These are phyloP conservation scores for Diplolepis rosae DNA, from an alignment of 2,888 invertebrate species.

Conservation along the genomic window DNA sequence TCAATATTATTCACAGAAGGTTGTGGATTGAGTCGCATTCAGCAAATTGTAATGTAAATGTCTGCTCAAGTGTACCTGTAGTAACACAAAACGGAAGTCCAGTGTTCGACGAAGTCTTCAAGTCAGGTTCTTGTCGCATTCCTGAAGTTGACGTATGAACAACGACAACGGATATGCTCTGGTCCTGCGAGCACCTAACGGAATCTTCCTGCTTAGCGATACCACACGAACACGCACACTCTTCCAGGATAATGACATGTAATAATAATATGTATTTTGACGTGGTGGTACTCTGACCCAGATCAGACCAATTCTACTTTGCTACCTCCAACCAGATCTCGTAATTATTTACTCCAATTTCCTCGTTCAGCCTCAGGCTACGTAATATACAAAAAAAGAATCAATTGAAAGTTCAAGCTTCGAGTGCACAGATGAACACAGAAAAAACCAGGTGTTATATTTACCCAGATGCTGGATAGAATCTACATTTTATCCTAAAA, in stretches of 20 bases:
- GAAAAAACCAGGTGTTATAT: no score
- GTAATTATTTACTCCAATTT: conserved; percentile 2
- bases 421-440: no score
- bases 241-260: conserved; percentile 44
- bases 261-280: conserved; percentile 39
- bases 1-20: neutral
- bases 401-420: no score
- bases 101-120: neutral
- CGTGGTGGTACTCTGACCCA: neutral
- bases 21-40: neutral
- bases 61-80: no score
- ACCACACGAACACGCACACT: neutral
- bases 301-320: conserved; percentile 15
- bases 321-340: neutral
- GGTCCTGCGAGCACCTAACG: conserved; percentile 7
- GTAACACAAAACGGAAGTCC: neutral
- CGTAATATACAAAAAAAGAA: conserved; percentile 14
- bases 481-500: no score
- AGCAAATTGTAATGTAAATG: neutral
- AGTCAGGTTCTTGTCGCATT: conserved; percentile 14
- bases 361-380: neutral
- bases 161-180: conserved; percentile 14
- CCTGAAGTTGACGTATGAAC: conserved; percentile 20
- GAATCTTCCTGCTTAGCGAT: conserved; percentile 20
- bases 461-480: no score